Conservation (phyloP, 1,140 invertebrate species). For the Drosophila malerkotliana region DNA sequence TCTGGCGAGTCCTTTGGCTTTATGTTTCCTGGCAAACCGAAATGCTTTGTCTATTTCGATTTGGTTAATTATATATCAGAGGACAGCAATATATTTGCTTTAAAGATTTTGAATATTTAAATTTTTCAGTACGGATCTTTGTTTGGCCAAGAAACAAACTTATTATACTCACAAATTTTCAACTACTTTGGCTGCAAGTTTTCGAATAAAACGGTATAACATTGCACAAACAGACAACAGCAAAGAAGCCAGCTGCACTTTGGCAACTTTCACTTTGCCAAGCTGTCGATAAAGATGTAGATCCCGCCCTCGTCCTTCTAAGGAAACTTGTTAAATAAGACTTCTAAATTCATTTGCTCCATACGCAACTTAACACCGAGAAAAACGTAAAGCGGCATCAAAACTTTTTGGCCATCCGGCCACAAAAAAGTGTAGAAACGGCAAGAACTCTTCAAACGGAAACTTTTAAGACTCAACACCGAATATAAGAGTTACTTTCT, state of each 20-base stretch:
- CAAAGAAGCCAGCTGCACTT: slow-evolving; percentile 38
- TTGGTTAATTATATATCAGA: slow-evolving; percentile 47
- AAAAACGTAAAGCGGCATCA: slow-evolving; percentile 55
- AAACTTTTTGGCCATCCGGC: slow-evolving; percentile 27
- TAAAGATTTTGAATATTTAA: not conserved
- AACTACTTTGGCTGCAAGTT: slow-evolving; percentile 42
- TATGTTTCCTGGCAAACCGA: slow-evolving; percentile 37
- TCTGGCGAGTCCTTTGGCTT: slow-evolving; percentile 18
- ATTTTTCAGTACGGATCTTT: not conserved
- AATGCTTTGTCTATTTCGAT: slow-evolving; percentile 44
- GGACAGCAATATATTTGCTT: slow-evolving; percentile 23
- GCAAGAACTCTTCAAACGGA: not conserved
- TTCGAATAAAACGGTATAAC: slow-evolving; percentile 47
- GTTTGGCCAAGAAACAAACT: slow-evolving; percentile 13
- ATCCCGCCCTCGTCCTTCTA: slow-evolving; percentile 15
- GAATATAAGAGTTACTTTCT: not conserved
- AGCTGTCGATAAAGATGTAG: slow-evolving; percentile 63
- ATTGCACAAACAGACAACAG: slow-evolving; percentile 51
- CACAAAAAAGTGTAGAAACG: slow-evolving; percentile 6
- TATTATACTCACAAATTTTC: slow-evolving; percentile 37
- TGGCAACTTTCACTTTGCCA: slow-evolving; percentile 59
- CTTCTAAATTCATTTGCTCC: slow-evolving; percentile 78
- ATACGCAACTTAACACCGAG: slow-evolving; percentile 75
- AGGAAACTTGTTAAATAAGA: slow-evolving; percentile 79
- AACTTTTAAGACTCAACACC: not conserved